Conservation (phyloP, 2,113 vertebrate species). For the Echinops telfairi region DNA sequence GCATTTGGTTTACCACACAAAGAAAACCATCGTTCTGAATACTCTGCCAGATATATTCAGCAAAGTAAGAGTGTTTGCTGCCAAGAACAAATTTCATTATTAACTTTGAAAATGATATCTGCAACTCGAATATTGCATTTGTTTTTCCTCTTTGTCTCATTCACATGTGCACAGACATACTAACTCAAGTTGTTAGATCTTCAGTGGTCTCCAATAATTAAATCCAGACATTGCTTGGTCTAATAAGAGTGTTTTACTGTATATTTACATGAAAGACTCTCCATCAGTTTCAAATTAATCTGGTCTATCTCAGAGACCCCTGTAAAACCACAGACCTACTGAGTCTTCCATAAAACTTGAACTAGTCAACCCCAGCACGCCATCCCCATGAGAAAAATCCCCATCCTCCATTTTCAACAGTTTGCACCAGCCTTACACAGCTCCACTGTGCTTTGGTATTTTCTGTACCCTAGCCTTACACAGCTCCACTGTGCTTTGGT, state of each 20-base stretch:
- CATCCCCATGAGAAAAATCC: neutral
- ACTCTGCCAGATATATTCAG: conserved; percentile 74
- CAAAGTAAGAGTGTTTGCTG: conserved; percentile 76
- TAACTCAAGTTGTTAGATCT: conserved; percentile 66
- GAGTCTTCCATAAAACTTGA: neutral
- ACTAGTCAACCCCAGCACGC: neutral
- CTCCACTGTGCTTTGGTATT: neutral
- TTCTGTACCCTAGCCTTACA: no score
- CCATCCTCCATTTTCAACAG: neutral
- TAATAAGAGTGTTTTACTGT: conserved; percentile 50
- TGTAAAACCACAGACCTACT: neutral
- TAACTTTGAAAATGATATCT: conserved; percentile 77
- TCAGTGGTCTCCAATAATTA: conserved; percentile 70
- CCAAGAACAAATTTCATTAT: conserved; percentile 80
- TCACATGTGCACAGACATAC: conserved; percentile 46
- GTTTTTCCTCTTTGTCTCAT: conserved; percentile 46
- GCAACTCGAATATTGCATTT: conserved; percentile 62
- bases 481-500: neutral
- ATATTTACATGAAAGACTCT: conserved; percentile 57
- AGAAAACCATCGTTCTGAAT: conserved; percentile 64
- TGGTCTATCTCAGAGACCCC: conserved; percentile 19
- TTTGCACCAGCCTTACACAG: neutral
- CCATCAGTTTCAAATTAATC: conserved; percentile 57
- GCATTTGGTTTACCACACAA: conserved; percentile 52
- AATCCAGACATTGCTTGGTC: conserved; percentile 57